phyloP scores from a whole-genome alignment of 2,113 vertebrate genomes.

The Natator depressus region DNA sequence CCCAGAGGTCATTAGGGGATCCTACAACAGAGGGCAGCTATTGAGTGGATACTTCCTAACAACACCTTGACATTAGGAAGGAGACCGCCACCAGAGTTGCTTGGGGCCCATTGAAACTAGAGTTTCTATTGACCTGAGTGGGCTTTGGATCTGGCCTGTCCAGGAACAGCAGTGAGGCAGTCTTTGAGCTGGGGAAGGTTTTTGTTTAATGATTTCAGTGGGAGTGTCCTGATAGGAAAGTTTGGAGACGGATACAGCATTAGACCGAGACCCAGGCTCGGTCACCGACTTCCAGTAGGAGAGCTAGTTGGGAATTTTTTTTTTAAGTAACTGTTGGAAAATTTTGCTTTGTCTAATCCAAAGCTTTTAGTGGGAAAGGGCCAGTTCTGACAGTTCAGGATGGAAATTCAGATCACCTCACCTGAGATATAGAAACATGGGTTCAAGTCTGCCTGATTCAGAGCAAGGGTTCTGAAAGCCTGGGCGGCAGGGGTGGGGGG shows the following conservation, averaged over 20 bases:
- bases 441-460: background rate
- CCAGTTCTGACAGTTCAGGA: background rate
- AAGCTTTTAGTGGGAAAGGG: background rate
- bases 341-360: background rate
- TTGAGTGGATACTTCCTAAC: background rate
- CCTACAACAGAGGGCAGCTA: background rate
- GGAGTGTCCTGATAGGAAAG: background rate
- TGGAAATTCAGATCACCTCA: background rate
- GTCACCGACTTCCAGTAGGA: background rate
- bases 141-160: background rate
- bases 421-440: background rate
- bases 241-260: background rate
- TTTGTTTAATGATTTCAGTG: background rate
- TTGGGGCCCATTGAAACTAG: background rate
- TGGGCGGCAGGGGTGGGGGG: fast-evolving
- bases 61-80: background rate
- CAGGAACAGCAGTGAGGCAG: background rate
- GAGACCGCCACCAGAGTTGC: background rate
- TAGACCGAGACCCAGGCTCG: background rate
- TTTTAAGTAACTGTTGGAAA: background rate
- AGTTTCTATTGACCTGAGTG: too few relatives aligned
- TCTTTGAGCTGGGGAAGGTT: background rate
- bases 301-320: too few relatives aligned
- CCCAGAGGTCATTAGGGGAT: background rate
- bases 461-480: background rate